phyloP scores from a whole-genome alignment of 2,888 invertebrate species.

The Ormyrus rosae region DNA sequence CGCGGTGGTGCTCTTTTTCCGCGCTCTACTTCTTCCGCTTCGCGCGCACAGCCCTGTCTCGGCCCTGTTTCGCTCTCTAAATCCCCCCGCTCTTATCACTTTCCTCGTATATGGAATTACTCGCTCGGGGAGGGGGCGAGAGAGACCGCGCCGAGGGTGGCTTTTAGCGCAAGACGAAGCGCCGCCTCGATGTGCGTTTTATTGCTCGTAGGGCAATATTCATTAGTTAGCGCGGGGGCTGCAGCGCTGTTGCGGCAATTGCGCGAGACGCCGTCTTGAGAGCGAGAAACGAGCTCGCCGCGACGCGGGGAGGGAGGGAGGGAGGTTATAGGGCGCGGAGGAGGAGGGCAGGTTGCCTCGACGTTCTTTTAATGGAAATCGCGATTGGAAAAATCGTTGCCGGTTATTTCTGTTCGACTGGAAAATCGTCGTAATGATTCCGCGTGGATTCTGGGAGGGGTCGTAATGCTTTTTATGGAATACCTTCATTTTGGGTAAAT shows the following conservation, averaged over 20 bases:
- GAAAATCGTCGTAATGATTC: background rate
- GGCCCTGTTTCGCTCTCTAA: background rate
- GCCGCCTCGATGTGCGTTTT: constrained; percentile 26
- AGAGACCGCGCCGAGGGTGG: background rate
- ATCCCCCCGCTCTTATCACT: constrained; percentile 28
- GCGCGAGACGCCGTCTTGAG: background rate
- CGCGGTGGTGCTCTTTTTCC: background rate
- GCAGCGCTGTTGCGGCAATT: constrained; percentile 2
- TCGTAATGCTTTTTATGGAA: no score
- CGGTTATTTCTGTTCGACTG: background rate
- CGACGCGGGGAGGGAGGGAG: background rate
- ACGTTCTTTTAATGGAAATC: background rate
- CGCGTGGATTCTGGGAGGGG: no score
- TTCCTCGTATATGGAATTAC: constrained; percentile 43
- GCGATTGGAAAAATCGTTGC: background rate
- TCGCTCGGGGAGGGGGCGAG: background rate
- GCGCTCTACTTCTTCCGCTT: background rate
- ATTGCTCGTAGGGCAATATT: constrained; percentile 24
- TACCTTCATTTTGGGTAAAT: no score
- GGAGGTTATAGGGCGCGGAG: no score
- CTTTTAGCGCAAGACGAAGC: constrained; percentile 18
- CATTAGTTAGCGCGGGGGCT: constrained; percentile 12
- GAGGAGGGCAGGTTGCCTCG: background rate
- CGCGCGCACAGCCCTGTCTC: background rate
- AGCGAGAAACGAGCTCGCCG: background rate